Base-by-base conservation (phyloP, 2,797 vertebrate species). In the Pantherophis alleghaniensis region DNA sequence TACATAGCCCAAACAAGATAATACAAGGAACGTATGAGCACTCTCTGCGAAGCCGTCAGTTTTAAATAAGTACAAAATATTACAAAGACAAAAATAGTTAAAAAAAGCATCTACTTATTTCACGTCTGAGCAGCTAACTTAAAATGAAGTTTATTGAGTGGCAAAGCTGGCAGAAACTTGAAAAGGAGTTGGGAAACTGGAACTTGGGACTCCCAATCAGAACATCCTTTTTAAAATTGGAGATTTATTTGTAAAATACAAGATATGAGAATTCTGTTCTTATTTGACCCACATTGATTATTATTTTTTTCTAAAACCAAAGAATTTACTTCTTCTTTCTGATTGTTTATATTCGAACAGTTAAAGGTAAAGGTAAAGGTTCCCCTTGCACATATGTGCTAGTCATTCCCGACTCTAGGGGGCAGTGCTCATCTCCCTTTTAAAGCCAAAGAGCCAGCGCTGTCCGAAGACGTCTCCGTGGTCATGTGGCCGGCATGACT, bases 241-340 rank as follows among this genome's bases (percentile, higher is more conserved):
- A 47, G 37, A 13, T 47, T 61, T 16, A 51, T 47, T 66, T 18
- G 66, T 57, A 59, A 69, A 91, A 91, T 42, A 51, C 13, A 91
- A 14, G 3, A 37, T 2, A 51, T 24, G 37, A 61, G n/a, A 92
- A 86, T 53, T 1, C 2, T 59, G n/a, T 53, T 63, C 53, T 66
- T 24, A 55, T 87, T 88, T 24, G 37, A 51, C 32, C 61, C 13
- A 1, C 0, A 57, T 28, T 18, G 10, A 4, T 89, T 37, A 24
- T 5, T 37, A 18, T 22, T 20, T 22, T 0, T 0, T 4, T 0
- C 3, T 32, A 11, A 12, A 90, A 51, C 28, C 59, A 57, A 57
- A 66, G 2, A n/a, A 11, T 2, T 22, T 83, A 42, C 47, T 47
- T 47, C n/a, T 69, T 88, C 87, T 28, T 91, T 32, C 66, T 9